These are phyloP conservation scores for Lucilia sericata DNA, from an alignment of 1,140 invertebrate genomes.

Conservation along the genomic window DNA sequence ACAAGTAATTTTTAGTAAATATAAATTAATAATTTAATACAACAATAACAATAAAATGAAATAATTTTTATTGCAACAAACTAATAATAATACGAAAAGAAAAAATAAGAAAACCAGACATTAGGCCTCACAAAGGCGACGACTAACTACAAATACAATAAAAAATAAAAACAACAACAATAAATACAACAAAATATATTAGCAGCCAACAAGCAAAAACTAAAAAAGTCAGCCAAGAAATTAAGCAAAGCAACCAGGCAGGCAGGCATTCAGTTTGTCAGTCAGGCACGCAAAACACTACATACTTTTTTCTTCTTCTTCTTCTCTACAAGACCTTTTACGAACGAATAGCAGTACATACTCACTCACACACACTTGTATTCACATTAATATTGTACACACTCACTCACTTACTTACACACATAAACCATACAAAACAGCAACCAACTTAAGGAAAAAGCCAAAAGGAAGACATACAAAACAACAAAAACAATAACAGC, in stretches of 20 bases:
- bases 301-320: neutral
- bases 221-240: constrained; percentile 29
- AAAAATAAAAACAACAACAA: neutral
- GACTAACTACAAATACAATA: neutral
- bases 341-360: constrained; percentile 3
- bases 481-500: neutral
- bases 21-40: neutral
- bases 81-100: neutral
- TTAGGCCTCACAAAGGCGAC: constrained; percentile 3
- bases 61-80: constrained; percentile 10
- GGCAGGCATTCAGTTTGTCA: neutral
- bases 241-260: constrained; percentile 5
- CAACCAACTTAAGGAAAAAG: constrained; percentile 2
- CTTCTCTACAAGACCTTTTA: neutral
- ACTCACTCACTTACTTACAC: neutral
- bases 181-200: neutral
- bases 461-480: constrained; percentile 5
- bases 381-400: neutral
- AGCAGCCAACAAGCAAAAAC: neutral
- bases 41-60: neutral
- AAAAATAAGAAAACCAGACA: constrained; percentile 16
- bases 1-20: neutral
- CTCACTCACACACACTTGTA: neutral
- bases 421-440: neutral
- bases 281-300: neutral